Evolutionary conservation across 1,140 invertebrate genomes (phyloP).

Genomic region (Cryptotermes secundus): DNA sequence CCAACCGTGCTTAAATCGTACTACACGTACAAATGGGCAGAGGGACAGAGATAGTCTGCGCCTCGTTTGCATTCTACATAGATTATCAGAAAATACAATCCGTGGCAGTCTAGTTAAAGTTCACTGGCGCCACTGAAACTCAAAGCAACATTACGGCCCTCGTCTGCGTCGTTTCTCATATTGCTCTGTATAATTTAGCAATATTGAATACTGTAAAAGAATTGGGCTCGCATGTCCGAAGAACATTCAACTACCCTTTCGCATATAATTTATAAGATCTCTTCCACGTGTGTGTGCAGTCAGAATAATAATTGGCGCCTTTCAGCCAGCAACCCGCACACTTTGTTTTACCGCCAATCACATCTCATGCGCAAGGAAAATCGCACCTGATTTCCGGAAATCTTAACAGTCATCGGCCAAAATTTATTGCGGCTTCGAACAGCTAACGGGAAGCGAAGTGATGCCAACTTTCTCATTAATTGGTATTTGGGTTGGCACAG

Average conservation of each 20-base stretch:
- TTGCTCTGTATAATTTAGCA: background rate
- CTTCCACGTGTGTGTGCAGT: background rate
- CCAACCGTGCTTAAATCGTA: no score
- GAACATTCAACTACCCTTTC: background rate
- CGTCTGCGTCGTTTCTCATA: background rate
- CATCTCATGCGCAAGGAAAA: background rate
- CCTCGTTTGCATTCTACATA: background rate
- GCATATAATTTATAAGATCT: background rate
- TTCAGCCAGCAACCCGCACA: background rate
- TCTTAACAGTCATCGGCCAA: background rate
- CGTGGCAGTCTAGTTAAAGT: background rate
- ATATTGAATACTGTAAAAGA: background rate
- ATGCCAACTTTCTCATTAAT: no score
- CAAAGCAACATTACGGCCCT: background rate
- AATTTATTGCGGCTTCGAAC: no score
- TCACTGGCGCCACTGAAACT: background rate
- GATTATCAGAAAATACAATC: background rate
- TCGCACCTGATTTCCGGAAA: background rate
- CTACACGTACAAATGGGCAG: no score
- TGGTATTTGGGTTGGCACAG: no score
- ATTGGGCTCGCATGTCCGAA: background rate
- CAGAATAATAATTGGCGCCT: background rate
- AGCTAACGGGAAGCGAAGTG: no score
- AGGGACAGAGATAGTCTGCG: no score
- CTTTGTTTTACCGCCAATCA: background rate